Evolutionary conservation across 2,113 vertebrate species (phyloP).

Genomic region (Aramus guarauna): DNA sequence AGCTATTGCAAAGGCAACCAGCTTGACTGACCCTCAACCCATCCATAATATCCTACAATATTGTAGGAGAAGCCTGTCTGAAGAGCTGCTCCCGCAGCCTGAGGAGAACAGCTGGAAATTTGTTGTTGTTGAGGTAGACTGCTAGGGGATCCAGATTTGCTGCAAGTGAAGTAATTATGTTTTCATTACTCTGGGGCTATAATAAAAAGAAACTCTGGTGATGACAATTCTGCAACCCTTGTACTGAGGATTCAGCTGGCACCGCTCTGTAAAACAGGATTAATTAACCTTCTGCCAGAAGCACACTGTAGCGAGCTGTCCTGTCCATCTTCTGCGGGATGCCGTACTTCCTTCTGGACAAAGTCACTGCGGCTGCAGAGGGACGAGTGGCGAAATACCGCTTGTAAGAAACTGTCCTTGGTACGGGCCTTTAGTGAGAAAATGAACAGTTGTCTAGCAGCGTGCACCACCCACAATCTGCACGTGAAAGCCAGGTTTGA

Average conservation of each 20-base stretch:
- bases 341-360: neutral
- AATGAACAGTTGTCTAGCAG: neutral
- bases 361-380: neutral
- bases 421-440: neutral
- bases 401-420: neutral
- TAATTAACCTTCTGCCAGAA: neutral
- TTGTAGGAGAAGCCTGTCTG: accelerated
- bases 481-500: neutral
- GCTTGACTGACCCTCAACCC: neutral
- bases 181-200: neutral
- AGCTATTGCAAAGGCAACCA: neutral
- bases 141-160: neutral
- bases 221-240: neutral
- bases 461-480: accelerated
- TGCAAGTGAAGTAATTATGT: neutral
- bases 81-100: neutral
- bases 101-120: neutral
- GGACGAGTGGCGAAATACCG: accelerated
- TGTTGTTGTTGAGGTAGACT: neutral
- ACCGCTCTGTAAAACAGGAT: neutral
- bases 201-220: neutral
- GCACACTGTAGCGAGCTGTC: neutral
- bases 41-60: accelerated
- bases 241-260: neutral
- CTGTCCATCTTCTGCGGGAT: neutral